These are phyloP conservation scores for Sphenopsis melanotis DNA, from an alignment of 2,797 vertebrate genomes.

Conservation along the genomic window DNA sequence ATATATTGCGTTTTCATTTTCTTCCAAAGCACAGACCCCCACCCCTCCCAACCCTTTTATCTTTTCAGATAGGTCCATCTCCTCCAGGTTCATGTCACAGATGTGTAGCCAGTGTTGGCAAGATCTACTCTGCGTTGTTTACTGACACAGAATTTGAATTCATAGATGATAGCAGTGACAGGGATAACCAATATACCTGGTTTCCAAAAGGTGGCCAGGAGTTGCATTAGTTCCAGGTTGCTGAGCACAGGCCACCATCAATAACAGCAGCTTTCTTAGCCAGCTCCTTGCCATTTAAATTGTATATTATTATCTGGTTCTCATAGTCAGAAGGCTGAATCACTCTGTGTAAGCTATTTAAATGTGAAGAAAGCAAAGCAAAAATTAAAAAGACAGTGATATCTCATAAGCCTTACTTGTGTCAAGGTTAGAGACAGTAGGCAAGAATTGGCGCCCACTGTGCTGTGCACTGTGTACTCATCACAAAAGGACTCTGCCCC, in stretches of 20 bases:
- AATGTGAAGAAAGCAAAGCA: slow-evolving; percentile 29
- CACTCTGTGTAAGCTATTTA: neutral
- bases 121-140: neutral
- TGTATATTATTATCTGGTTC: neutral
- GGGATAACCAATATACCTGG: neutral
- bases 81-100: neutral
- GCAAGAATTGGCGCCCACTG: neutral
- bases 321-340: neutral
- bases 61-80: neutral
- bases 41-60: neutral
- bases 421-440: neutral
- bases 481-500: neutral
- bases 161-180: neutral
- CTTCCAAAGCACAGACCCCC: neutral
- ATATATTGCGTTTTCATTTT: neutral
- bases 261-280: neutral
- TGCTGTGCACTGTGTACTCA: neutral
- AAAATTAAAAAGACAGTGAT: neutral
- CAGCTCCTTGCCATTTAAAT: neutral
- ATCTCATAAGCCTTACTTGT: neutral
- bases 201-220: neutral
- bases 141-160: neutral
- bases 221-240: neutral
- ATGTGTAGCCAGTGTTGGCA: neutral
- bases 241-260: neutral